Evolutionary conservation across 2,888 invertebrate species (phyloP).

Genomic region (Rhodophaea formosa): DNA sequence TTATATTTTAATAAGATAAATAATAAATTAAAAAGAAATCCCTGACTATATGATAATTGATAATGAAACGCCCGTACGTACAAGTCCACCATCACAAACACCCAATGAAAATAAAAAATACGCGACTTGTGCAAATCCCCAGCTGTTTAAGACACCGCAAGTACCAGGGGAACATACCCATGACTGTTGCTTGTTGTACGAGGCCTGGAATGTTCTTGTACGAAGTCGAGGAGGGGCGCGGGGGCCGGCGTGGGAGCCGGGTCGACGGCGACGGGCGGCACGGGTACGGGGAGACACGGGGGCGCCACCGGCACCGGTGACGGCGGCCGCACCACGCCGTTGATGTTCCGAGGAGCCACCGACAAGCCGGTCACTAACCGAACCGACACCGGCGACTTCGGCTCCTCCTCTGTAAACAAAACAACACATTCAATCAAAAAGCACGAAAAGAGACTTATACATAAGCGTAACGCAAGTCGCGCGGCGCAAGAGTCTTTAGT

Average conservation of each 20-base stretch:
- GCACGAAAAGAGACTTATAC: constrained; percentile 20
- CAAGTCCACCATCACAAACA: neutral
- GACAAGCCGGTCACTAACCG: constrained; percentile 64
- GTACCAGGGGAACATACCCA: constrained; percentile 71
- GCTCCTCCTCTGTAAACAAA: constrained; percentile 77
- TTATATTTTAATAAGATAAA: too few species aligned
- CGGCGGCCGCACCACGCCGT: constrained; percentile 55
- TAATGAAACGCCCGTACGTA: too few species aligned
- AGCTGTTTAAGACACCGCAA: constrained; percentile 66
- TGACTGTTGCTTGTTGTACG: constrained; percentile 71
- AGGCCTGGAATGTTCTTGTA: constrained; percentile 79
- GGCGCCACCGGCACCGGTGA: constrained; percentile 39
- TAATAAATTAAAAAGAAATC: too few species aligned
- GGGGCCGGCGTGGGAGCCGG: constrained; percentile 43
- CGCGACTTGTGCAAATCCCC: constrained; percentile 43
- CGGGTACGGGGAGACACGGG: constrained; percentile 38
- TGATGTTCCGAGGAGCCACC: constrained; percentile 58
- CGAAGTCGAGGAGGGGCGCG: constrained; percentile 66
- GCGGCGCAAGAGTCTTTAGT: too few species aligned
- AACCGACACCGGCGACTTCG: constrained; percentile 69
- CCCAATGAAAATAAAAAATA: neutral
- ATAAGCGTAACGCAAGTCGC: too few species aligned
- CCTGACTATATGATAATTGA: too few species aligned
- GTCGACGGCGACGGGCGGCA: constrained; percentile 36
- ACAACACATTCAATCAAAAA: constrained; percentile 29